Conservation (phyloP, 1,140 invertebrate genomes). For the Oedothorax gibbosus region DNA sequence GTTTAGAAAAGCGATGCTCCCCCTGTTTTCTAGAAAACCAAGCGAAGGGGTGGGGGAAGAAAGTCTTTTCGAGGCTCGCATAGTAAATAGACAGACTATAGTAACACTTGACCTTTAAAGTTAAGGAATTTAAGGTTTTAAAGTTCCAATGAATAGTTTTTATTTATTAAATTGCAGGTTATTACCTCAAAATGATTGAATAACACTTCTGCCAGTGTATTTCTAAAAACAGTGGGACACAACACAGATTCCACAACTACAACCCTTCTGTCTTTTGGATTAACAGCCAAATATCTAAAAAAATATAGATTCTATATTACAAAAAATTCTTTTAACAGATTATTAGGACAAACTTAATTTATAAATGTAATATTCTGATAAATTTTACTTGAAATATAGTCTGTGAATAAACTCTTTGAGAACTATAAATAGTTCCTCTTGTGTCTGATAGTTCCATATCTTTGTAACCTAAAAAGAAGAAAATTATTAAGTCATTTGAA, state of each 20-base stretch:
- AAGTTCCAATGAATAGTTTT: no score
- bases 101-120: no score
- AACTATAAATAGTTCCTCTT: constrained; percentile 85
- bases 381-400: constrained; percentile 85
- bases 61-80: no score
- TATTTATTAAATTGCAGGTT: no score
- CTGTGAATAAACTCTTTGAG: constrained; percentile 89
- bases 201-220: constrained; percentile 89
- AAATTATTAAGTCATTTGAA: background rate
- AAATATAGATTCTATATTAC: constrained; percentile 14
- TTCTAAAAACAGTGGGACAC: constrained; percentile 81
- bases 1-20: no score
- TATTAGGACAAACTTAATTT: background rate
- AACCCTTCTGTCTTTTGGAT: constrained; percentile 91
- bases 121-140: no score
- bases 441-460: constrained; percentile 76
- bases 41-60: no score
- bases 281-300: constrained; percentile 84
- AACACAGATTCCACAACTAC: constrained; percentile 92
- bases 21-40: no score
- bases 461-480: constrained; percentile 39
- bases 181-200: constrained; percentile 92
- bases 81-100: no score
- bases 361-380: background rate
- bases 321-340: background rate